phyloP scores from a whole-genome alignment of 2,888 invertebrate genomes.

The Lomographa bimaculata region DNA sequence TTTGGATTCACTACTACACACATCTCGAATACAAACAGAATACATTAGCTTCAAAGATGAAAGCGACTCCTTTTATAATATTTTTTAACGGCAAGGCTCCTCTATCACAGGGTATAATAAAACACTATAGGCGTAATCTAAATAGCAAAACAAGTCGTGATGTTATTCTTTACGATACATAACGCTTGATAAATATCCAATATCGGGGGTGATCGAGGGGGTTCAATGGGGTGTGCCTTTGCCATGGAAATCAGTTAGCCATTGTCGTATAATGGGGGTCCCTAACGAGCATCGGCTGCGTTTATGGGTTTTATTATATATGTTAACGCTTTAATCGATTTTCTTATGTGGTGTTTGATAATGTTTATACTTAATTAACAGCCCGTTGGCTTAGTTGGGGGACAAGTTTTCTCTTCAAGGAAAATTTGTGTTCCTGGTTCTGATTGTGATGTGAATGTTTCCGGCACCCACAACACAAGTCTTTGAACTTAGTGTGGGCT shows the following conservation, averaged over 20 bases:
- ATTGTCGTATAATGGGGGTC: constrained; percentile 25
- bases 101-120: no score
- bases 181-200: constrained; percentile 50
- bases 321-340: neutral
- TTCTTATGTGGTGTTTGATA: no score
- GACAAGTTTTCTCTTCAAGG: no score
- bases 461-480: no score
- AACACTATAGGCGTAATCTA: constrained; percentile 19
- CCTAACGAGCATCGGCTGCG: constrained; percentile 12
- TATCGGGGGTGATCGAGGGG: constrained; percentile 38
- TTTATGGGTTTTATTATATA: constrained; percentile 9
- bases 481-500: no score
- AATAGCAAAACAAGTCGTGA: constrained; percentile 25
- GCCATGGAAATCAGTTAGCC: constrained; percentile 47
- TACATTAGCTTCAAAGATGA: constrained; percentile 4
- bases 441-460: no score
- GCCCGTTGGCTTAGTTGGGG: no score
- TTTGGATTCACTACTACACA: no score
- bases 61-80: constrained; percentile 5
- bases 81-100: no score
- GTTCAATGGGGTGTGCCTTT: constrained; percentile 45
- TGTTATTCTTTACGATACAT: constrained; percentile 32
- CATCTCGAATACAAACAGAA: no score
- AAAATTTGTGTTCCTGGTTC: no score
- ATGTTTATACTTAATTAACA: no score